Evolutionary conservation across 2,888 invertebrate genomes (phyloP), one percentile per base, ranked within the genome.

Genomic region (Hypena proboscidalis): DNA sequence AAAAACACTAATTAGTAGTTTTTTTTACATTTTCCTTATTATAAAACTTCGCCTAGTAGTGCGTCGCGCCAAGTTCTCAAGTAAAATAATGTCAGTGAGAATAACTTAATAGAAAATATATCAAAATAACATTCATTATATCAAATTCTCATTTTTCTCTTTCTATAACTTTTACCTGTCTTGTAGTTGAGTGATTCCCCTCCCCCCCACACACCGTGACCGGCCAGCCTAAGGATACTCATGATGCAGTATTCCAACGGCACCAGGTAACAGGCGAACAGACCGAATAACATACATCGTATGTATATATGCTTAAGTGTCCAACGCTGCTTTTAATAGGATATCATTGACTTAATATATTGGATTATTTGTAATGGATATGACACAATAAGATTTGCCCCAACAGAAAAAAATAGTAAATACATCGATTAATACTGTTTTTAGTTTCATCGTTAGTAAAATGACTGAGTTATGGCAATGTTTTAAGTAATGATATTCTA

Each of bases 201-300:
- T 53, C 65, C 49, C 57, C 54, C 60, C 48, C 54, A 48, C 58
- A 50, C 59, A 52, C 62, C 65, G 77, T 65, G 64, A 65, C 72
- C 74, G 70, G 80, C 70, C 75, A 69, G 75, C 77, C 77, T 73
- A 80, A 78, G 86, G 78, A 80, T 83, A 83, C 88, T 80, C 84
- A 71, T 75, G 85, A 77, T 77, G 81, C 55, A 78, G 86, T 85
- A 80, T 85, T 82, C 90, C 90, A 86, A 75, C 88, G 77, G 77
- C 77, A 57, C 54, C 58, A 77, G 86, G 86, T 87, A 88, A 85
- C 77, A 77, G 52, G 67, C 71, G 70, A 69, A 71, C 51, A 64
- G 42, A 41, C 47, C 44, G 60, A 41, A 58, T 56, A 48, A 43
- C 33, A 30, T 44, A 62, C 45, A 63, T 56, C 23, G 35, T 66